Percentiles rank a stretch among this genome's conserved stretches.
Evolutionary conservation across 2,113 vertebrate species (phyloP).

Genomic region (Phalacrocorax carbo): DNA sequence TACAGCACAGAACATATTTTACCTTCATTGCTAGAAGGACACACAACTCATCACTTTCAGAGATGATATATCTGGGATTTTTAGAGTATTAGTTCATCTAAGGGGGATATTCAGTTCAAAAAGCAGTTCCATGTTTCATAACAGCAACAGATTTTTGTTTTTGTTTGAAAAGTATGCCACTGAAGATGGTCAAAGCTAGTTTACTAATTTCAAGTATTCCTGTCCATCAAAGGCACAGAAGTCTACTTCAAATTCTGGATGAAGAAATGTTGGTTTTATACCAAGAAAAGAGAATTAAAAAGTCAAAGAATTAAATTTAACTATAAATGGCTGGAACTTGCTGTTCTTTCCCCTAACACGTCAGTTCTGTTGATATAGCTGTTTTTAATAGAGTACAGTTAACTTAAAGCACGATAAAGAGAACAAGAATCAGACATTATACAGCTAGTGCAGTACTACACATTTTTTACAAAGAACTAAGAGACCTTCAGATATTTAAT

Average conservation of each 20-base stretch:
- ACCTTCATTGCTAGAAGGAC: not conserved
- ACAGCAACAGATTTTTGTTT: not conserved
- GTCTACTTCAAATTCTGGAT: not conserved
- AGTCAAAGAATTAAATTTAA: not conserved
- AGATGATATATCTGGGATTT: not conserved
- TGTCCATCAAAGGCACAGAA: not conserved
- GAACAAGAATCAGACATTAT: not conserved
- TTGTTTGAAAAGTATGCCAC: not conserved
- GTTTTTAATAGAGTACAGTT: not conserved
- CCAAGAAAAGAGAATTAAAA: not conserved
- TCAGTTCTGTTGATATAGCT: not conserved
- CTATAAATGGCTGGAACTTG: not conserved
- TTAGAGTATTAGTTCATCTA: not conserved
- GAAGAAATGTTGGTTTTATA: not conserved
- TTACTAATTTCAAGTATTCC: not conserved
- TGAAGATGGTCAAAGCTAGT: not conserved
- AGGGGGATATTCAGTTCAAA: not conserved
- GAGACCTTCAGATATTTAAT: not conserved
- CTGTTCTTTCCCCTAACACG: not conserved
- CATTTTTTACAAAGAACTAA: not conserved
- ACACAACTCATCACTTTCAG: no score
- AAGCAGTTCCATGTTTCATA: not conserved
- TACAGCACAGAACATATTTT: not conserved
- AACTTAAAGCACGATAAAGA: not conserved
- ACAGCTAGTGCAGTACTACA: not conserved